Evolutionary conservation across 2,797 vertebrate species (phyloP).

Genomic region (Periophthalmus magnuspinnatus): DNA sequence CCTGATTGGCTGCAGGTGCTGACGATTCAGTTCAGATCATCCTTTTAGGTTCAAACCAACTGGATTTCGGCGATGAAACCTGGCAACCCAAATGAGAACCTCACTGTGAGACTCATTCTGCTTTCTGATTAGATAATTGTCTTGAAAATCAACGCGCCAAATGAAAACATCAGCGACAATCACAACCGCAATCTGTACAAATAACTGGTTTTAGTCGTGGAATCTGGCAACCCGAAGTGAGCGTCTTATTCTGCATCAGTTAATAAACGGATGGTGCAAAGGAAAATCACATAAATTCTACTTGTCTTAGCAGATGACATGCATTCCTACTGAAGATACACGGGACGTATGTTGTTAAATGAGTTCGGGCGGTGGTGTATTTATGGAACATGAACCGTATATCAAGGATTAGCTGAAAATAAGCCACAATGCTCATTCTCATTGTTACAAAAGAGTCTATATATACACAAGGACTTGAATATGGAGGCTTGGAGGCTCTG

Average conservation of each 20-base stretch:
- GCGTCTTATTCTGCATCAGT: background rate
- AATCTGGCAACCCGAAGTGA: no score
- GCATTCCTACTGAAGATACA: background rate
- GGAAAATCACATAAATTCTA: background rate
- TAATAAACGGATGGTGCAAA: background rate
- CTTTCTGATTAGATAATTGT: no score
- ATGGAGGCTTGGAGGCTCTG: background rate
- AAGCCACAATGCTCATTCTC: background rate
- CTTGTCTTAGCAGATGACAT: background rate
- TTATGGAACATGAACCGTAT: background rate
- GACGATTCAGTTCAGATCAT: no score
- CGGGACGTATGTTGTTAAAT: background rate
- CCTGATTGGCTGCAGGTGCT: no score
- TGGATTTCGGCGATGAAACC: no score
- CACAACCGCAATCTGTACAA: no score
- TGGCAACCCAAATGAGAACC: no score
- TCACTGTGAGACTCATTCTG: no score
- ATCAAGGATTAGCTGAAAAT: constrained; percentile 6
- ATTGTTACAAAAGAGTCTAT: background rate
- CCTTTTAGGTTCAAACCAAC: no score
- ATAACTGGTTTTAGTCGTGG: no score
- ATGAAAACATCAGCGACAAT: no score
- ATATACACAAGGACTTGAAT: background rate
- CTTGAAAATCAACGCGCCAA: no score
- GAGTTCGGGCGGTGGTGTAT: background rate